Conservation (phyloP, 2,113 vertebrate genomes). For the Sisor rabdophorus region DNA sequence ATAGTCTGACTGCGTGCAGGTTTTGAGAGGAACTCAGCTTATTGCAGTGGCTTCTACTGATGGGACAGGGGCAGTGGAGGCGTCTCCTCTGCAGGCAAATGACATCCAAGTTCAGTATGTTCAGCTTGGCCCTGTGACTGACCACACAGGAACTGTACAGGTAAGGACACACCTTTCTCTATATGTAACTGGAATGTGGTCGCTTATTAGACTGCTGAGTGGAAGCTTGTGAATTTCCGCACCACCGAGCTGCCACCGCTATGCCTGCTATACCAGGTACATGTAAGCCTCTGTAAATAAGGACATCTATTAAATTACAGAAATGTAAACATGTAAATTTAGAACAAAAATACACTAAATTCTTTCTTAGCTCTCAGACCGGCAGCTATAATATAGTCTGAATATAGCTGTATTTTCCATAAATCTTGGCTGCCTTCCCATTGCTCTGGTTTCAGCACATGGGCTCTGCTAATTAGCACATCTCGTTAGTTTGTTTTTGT, state of each 20-base stretch:
- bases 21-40: slow-evolving; percentile 90
- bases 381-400: neutral
- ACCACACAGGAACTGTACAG: slow-evolving; percentile 79
- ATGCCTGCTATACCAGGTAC: too few relatives aligned
- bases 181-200: neutral
- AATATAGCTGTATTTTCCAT: neutral
- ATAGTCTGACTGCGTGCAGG: slow-evolving; percentile 60
- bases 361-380: neutral
- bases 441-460: slow-evolving; percentile 2
- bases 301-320: too few relatives aligned
- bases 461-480: slow-evolving; percentile 37
- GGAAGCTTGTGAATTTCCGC: too few relatives aligned
- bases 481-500: slow-evolving; percentile 43
- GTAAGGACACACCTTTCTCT: slow-evolving; percentile 60
- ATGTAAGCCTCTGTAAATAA: too few relatives aligned
- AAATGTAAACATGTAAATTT: too few relatives aligned
- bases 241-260: too few relatives aligned
- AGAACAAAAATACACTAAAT: too few relatives aligned
- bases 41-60: slow-evolving; percentile 95
- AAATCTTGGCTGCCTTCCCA: neutral
- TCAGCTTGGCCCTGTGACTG: slow-evolving; percentile 87
- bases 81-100: slow-evolving; percentile 83
- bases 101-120: slow-evolving; percentile 98
- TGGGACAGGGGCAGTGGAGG: slow-evolving; percentile 78
- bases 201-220: too few relatives aligned